Base-by-base conservation (phyloP, 2,888 invertebrate genomes). In the Xylota sylvarum region DNA sequence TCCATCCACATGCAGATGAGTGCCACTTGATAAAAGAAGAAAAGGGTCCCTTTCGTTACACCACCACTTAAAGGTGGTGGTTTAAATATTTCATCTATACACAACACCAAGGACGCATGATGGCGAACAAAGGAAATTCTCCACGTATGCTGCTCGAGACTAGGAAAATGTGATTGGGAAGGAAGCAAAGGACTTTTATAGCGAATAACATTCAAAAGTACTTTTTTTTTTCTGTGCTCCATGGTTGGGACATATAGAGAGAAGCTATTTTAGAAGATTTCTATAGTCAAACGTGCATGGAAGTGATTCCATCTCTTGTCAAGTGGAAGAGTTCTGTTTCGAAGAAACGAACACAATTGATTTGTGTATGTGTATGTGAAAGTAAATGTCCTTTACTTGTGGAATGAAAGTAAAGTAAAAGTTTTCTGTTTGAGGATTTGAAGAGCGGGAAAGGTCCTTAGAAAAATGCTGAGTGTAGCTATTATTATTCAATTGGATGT, bases 1-100 rank as follows among this genome's bases (percentile, higher is more conserved):
- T 86, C 77, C 86, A 86, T 72, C 73, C 86, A 64, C 82, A 82
- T 86, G 82, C 72, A 82, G 86, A 86, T 82, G 82, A 86, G 81
- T 56, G 40, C 60, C 73, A 73, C 77, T 86, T 78, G 50, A 86
- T 72, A 67, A 67, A 40, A 43, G 60, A 79, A 60, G 62, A 62
- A 69, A 76, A 69, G 55, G 52, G 65, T 72, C 62, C 72, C 37
- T 81, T 76, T 64, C 43, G 9, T 56, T 35, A 65, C 27, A 64
- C 23, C 43, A 67, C 50, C 67, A 77, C 67, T 81, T 50, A 50
- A 73, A 86, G 82, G 67, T 86, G 85, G 65, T 73, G 84, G 81
- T 55, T 80, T 67, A 72, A 86, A 82, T 67, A 82, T 82, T 81
- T 73, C 67, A 81, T 67, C 40, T 64, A 40, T 43, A 64, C 35